Evolutionary conservation across 1,140 invertebrate genomes (phyloP), one percentile per base, ranked within the genome.

Genomic region (Matsumurasca onukii): DNA sequence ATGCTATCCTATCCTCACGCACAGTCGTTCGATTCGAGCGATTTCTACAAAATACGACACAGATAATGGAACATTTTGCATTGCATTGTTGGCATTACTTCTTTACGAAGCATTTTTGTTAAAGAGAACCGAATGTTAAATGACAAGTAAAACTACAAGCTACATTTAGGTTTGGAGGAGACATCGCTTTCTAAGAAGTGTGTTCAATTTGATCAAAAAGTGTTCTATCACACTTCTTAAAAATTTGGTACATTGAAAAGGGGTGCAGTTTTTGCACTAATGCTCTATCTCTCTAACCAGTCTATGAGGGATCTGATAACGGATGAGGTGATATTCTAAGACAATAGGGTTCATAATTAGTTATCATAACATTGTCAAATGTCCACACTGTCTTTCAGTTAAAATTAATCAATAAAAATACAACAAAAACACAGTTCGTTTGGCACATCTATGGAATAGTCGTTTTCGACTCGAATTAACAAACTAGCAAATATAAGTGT

Each of bases 51-150:
- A 5, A 59, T 25, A 27, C 15, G 30, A 22, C 25, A 59, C 15
- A 15, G 25, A 59, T 27, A 5, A 13, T 2, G 55, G 55, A 59
- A 22, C 5, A 59, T 12, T 59, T 59, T 59, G 9, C 12, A 15
- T 59, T 59, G 55, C 55, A 59, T 59, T 59, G 55, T 24, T 59
- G 55, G 55, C 55, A 59, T 59, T 29, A 59, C 55, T 27, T 27
- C 30, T 27, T 59, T n/a, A 27, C n/a, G n/a, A 59, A 29, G 55
- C 24, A 27, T 27, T 22, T 59, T 59, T 20, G n/a, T 59, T 22
- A 27, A 27, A 2, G 24, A 29, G 30, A 59, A 59, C 25, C 22
- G 15, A 27, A 59, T 24, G 3, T 52, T 52, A 59, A 59, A 9
- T 27, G 12, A 27, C 12, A 59, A 59, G 24, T 59, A 27, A 25